These are phyloP conservation scores for Elgaria multicarinata DNA, from an alignment of 2,113 vertebrate genomes.

Conservation along the genomic window DNA sequence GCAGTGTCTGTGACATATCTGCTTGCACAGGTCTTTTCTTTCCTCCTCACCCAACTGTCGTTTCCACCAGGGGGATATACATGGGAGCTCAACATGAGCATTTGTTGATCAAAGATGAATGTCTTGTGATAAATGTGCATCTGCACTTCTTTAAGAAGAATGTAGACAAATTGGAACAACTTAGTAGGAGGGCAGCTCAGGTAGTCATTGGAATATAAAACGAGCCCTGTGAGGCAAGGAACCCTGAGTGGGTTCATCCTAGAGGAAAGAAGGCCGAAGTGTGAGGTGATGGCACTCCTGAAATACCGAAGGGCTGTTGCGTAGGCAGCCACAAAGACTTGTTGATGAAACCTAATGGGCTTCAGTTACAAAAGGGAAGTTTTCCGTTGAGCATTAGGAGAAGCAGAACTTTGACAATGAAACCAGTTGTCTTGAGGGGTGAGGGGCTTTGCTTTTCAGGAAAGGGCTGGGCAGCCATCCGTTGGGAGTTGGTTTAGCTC, in stretches of 20 bases:
- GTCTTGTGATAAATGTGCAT: no score
- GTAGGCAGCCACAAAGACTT: not conserved
- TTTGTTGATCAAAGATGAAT: not conserved
- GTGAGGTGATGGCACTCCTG: no score
- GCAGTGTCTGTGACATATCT: no score
- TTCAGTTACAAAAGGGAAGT: no score
- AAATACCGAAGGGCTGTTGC: not conserved
- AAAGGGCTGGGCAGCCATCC: not conserved
- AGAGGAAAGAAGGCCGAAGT: not conserved
- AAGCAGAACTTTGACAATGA: no score
- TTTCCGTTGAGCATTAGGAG: no score
- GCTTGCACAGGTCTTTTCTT: no score
- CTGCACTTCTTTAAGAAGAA: not conserved
- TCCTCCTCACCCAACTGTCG: no score
- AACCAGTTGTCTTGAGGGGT: no score
- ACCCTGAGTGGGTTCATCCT: not conserved
- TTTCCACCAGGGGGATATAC: no score
- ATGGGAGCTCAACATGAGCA: no score
- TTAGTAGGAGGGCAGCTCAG: not conserved
- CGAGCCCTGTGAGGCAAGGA: not conserved
- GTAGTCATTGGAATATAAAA: not conserved
- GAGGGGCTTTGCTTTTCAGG: not conserved
- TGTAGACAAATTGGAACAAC: not conserved
- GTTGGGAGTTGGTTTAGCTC: not conserved
- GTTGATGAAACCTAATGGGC: not conserved